These are phyloP conservation scores for Sinocyclocheilus anophthalmus DNA, from an alignment of 2,113 vertebrate species.

Conservation along the genomic window DNA sequence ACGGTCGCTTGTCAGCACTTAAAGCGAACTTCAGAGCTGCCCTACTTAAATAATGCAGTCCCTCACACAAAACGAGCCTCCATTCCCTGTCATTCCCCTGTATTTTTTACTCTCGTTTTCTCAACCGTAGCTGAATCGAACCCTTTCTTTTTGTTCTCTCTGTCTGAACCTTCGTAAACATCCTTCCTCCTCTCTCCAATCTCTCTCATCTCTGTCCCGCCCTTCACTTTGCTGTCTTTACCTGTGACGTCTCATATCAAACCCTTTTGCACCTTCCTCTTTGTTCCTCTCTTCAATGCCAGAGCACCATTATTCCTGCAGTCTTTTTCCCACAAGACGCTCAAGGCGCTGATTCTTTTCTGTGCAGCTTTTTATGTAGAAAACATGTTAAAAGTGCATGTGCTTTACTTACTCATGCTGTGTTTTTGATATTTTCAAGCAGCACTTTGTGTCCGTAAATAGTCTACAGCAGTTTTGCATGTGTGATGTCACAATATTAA, in stretches of 20 bases:
- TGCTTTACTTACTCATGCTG: slow-evolving; percentile 18
- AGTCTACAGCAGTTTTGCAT: background rate
- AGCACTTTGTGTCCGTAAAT: background rate
- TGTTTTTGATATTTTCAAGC: slow-evolving; percentile 3
- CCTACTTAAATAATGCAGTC: slow-evolving; percentile 40
- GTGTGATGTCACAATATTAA: background rate
- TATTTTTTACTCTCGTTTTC: slow-evolving; percentile 42
- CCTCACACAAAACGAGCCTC: slow-evolving; percentile 32
- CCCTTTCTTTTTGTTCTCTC: slow-evolving; percentile 58
- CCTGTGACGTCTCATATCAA: slow-evolving; percentile 1
- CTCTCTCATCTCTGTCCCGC: slow-evolving; percentile 46
- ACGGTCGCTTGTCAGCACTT: slow-evolving; percentile 19
- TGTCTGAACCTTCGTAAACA: slow-evolving; percentile 58
- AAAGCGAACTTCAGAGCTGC: slow-evolving; percentile 16
- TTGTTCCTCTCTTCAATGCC: slow-evolving; percentile 31
- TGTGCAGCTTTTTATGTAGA: slow-evolving; percentile 15
- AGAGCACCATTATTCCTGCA: slow-evolving; percentile 31
- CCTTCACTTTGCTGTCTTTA: slow-evolving; percentile 29
- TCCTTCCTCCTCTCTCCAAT: too few relatives aligned
- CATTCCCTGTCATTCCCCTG: slow-evolving; percentile 50
- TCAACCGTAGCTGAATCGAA: slow-evolving; percentile 30
- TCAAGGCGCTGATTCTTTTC: slow-evolving; percentile 11
- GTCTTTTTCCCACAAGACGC: slow-evolving; percentile 20
- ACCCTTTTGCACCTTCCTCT: slow-evolving; percentile 17
- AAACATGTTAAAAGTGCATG: background rate